These are phyloP conservation scores for Lepidochitona cinerea DNA, from an alignment of 2,888 invertebrate genomes.

Conservation along the genomic window DNA sequence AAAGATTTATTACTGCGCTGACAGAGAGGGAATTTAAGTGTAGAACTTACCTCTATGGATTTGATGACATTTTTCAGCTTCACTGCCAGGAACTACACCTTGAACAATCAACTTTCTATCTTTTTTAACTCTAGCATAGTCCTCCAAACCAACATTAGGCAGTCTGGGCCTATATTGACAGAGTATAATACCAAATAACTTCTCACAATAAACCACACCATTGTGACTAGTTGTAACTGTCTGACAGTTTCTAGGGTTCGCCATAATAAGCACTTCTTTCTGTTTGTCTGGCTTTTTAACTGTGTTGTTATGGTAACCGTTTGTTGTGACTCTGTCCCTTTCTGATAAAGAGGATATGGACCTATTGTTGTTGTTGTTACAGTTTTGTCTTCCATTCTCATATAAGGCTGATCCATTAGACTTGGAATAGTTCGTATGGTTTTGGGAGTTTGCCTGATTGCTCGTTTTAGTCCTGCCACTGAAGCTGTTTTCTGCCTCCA, in stretches of 20 bases:
- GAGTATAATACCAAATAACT: conserved; percentile 1
- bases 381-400: not conserved
- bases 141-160: not conserved
- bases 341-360: not conserved
- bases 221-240: not conserved
- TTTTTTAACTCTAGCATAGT: not conserved
- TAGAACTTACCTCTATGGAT: conserved; percentile 3
- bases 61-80: not conserved
- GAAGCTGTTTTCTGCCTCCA: not conserved
- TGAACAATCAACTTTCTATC: conserved; percentile 1
- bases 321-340: not conserved
- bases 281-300: not conserved
- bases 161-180: not conserved
- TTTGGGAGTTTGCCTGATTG: not conserved
- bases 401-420: not conserved
- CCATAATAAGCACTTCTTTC: conserved; percentile 1
- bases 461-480: not conserved
- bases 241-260: conserved; percentile 1
- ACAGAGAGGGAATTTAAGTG: too few species aligned
- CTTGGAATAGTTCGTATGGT: not conserved
- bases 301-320: not conserved
- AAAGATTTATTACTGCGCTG: too few species aligned
- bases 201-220: not conserved
- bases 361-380: not conserved
- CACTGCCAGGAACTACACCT: not conserved